phyloP scores from a whole-genome alignment of 2,797 vertebrate species.

The Discoglossus pictus region DNA sequence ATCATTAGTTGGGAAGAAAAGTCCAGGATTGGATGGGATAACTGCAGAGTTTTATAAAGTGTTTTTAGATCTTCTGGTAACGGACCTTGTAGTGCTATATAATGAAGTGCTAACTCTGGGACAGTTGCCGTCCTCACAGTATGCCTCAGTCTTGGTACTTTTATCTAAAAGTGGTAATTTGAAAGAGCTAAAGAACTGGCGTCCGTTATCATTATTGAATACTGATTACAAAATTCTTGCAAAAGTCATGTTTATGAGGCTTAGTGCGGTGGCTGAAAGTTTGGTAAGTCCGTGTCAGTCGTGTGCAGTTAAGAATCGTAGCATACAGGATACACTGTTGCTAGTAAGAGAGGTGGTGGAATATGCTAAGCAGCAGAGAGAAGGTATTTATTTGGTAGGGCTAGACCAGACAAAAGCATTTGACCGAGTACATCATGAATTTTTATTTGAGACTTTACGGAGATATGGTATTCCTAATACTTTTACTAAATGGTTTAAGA shows the following conservation, averaged over 20 bases:
- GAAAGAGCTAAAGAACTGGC: not conserved
- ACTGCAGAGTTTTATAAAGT: not conserved
- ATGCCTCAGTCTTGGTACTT: not conserved
- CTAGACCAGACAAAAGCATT: constrained; percentile 10
- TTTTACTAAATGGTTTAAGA: not conserved
- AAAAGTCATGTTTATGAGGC: not conserved
- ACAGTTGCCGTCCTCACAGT: not conserved
- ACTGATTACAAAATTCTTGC: too few relatives aligned
- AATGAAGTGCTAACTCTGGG: not conserved
- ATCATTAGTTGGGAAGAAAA: not conserved
- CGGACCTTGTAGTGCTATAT: not conserved
- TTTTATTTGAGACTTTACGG: not conserved
- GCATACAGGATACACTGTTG: not conserved
- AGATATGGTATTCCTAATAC: not conserved
- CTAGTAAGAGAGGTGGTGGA: not conserved
- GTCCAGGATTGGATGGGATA: too few relatives aligned
- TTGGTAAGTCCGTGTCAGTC: not conserved
- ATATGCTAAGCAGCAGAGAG: not conserved
- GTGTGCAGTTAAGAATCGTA: not conserved
- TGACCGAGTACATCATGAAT: not conserved
- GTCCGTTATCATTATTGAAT: not conserved
- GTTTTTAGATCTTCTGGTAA: not conserved
- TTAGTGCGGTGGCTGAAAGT: not conserved
- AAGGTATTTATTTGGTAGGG: not conserved
- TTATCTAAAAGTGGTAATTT: constrained; percentile 2